phyloP scores from a whole-genome alignment of 2,113 vertebrate species.

The Notarius quadriscutis region DNA sequence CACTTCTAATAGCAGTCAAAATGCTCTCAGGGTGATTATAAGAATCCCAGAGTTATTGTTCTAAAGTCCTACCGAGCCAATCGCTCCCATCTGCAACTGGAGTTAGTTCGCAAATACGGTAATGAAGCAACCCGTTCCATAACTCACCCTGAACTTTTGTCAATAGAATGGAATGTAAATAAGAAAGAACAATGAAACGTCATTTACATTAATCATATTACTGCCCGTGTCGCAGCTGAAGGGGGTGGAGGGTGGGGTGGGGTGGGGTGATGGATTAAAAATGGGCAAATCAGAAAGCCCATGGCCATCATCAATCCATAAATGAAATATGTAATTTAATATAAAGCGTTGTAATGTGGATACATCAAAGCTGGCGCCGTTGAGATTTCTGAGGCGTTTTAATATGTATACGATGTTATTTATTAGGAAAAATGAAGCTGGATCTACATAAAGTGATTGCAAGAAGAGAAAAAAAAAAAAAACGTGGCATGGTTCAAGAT shows the following conservation, averaged over 20 bases:
- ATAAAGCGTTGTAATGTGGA: slow-evolving; percentile 38
- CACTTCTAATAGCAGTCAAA: slow-evolving; percentile 43
- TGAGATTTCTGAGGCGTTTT: slow-evolving; percentile 8
- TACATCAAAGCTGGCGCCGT: slow-evolving; percentile 31
- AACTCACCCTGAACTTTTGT: slow-evolving; percentile 59
- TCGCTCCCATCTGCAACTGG: slow-evolving; percentile 39
- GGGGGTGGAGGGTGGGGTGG: neutral
- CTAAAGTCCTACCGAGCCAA: slow-evolving; percentile 34
- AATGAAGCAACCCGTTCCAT: slow-evolving; percentile 54
- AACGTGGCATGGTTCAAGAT: slow-evolving; percentile 5
- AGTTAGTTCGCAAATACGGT: slow-evolving; percentile 47
- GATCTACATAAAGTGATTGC: slow-evolving; percentile 22
- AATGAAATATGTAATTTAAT: slow-evolving; percentile 53
- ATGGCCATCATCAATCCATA: slow-evolving; percentile 45
- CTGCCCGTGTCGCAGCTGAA: slow-evolving; percentile 39
- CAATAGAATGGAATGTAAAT: slow-evolving; percentile 58
- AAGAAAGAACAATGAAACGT: slow-evolving; percentile 55
- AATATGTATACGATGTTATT: slow-evolving; percentile 20
- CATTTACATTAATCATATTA: slow-evolving; percentile 58
- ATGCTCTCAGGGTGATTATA: slow-evolving; percentile 36
- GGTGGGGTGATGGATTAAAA: slow-evolving; percentile 38
- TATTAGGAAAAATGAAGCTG: slow-evolving; percentile 30
- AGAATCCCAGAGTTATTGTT: slow-evolving; percentile 44
- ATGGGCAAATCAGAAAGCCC: slow-evolving; percentile 36
- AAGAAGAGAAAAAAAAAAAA: neutral